Percentiles rank a stretch among this genome's conserved stretches.
Conservation (phyloP, 2,888 invertebrate species). For the Andrena chrysosceles region DNA sequence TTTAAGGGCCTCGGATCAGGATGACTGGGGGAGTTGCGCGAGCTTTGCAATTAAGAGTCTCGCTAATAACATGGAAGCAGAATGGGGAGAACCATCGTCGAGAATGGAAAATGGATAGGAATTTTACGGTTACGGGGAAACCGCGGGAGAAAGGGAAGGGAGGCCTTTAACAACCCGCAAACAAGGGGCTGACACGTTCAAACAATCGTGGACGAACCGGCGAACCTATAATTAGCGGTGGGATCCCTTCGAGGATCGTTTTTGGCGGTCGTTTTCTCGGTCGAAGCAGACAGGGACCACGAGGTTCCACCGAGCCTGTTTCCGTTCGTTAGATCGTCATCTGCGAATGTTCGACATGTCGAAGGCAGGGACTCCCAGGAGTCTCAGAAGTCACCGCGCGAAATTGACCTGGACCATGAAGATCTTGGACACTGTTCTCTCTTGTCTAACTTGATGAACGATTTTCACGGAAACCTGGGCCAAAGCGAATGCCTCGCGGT, state of each 20-base stretch:
- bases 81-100: background rate
- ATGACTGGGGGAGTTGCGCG: too few relatives aligned
- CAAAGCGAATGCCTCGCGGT: too few relatives aligned
- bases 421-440: constrained; percentile 14
- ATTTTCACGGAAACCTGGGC: constrained; percentile 15
- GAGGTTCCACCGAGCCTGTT: constrained; percentile 56
- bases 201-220: constrained; percentile 77
- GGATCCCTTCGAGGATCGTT: constrained; percentile 73
- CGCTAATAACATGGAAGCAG: background rate
- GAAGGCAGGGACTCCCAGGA: constrained; percentile 40
- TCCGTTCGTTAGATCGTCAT: constrained; percentile 69
- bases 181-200: constrained; percentile 81
- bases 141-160: constrained; percentile 37
- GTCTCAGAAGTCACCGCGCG: constrained; percentile 77
- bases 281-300: constrained; percentile 44
- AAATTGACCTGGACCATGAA: constrained; percentile 64
- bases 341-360: constrained; percentile 66
- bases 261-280: constrained; percentile 72
- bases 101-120: constrained; percentile 31
- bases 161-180: constrained; percentile 79
- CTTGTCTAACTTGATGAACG: background rate
- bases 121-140: constrained; percentile 55
- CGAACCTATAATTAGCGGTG: constrained; percentile 81
- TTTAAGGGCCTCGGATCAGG: constrained; percentile 16
- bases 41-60: background rate